Percentiles rank a stretch among this genome's conserved stretches.
Conservation (phyloP, 2,888 invertebrate genomes). For the Seira musarum region DNA sequence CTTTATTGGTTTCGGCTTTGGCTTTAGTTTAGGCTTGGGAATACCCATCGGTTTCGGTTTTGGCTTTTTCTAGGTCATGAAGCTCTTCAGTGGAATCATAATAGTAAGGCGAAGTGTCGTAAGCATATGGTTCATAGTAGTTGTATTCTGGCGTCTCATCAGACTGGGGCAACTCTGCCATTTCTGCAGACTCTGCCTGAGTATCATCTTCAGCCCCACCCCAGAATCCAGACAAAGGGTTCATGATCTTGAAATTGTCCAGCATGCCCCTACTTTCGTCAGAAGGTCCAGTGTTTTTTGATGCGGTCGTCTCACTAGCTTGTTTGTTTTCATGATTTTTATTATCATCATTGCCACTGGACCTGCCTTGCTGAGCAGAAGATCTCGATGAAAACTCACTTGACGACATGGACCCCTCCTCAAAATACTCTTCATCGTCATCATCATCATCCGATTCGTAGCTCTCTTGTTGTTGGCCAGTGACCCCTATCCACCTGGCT, state of each 20-base stretch:
- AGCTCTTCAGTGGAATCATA: conserved; percentile 5
- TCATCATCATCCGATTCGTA: conserved; percentile 26
- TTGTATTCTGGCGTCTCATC: conserved; percentile 25
- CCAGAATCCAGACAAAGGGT: conserved; percentile 34
- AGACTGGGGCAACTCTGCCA: conserved; percentile 9
- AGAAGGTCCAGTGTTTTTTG: neutral
- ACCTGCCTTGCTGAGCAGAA: conserved; percentile 5
- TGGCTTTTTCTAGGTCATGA: conserved; percentile 32
- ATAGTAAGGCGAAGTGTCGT: conserved; percentile 22
- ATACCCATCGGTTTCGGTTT: conserved; percentile 21
- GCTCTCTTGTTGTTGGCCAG: conserved; percentile 5
- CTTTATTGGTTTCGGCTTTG: conserved; percentile 11
- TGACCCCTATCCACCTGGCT: conserved; percentile 43
- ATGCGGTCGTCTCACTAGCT: neutral
- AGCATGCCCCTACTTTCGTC: conserved; percentile 27
- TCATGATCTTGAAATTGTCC: conserved; percentile 35
- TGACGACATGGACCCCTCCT: conserved; percentile 31
- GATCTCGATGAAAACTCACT: conserved; percentile 33
- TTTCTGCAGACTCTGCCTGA: neutral
- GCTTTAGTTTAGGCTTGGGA: conserved; percentile 11
- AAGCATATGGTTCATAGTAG: conserved; percentile 19
- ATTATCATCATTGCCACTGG: neutral
- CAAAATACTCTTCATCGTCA: conserved; percentile 23
- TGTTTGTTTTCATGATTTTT: neutral
- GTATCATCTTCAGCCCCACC: conserved; percentile 13